Base-by-base conservation (phyloP, 1,140 invertebrate species). In the Heliconius hewitsoni region DNA sequence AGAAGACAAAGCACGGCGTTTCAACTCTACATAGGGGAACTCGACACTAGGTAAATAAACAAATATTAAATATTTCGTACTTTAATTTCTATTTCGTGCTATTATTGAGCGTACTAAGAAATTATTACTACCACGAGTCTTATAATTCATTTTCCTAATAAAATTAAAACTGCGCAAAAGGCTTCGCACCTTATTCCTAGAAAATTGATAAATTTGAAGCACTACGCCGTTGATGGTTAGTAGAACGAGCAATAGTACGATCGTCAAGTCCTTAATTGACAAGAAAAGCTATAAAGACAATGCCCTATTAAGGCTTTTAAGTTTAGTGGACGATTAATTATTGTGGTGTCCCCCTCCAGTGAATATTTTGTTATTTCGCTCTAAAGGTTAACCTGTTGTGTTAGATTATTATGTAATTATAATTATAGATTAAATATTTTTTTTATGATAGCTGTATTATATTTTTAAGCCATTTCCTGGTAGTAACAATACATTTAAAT, bases 231-330 rank as follows among this genome's bases (percentile, higher is more conserved):
- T 16, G 8, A 57, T n/a, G 9, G 60, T 13, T 39, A 72, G 16
- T 8, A 39, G 16, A 1, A 23, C 71, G 71, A 39, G 42, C 37
- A 72, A 39, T 72, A 37, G 71, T 9, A n/a, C 19, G 37, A 42
- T 42, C 71, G 71, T 71, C 27, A 71, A 71, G 70, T 71, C 19
- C 34, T n/a, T 72, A 72, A 72, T 39, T 72, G 34, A 72, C 37
- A 37, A 72, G 37, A 72, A 72, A 72, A 71, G 70, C 70, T 30
- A 27, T 71, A 71, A 71, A 71, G 70, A 72, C 71, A 39, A 71
- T 71, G 70, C 34, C 70, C 30, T n/a, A 18, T 16, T 19, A 42
- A 72, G 19, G n/a, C 71, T 39, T 39, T 19, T 42, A 72, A 72
- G 9, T 66, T 27, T 27, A 66, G 60, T 30, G 11, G 60, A 66